Percentiles rank a stretch among this genome's conserved stretches.
phyloP scores from a whole-genome alignment of 1,140 invertebrate species.

The Rhizoglyphus robini region DNA sequence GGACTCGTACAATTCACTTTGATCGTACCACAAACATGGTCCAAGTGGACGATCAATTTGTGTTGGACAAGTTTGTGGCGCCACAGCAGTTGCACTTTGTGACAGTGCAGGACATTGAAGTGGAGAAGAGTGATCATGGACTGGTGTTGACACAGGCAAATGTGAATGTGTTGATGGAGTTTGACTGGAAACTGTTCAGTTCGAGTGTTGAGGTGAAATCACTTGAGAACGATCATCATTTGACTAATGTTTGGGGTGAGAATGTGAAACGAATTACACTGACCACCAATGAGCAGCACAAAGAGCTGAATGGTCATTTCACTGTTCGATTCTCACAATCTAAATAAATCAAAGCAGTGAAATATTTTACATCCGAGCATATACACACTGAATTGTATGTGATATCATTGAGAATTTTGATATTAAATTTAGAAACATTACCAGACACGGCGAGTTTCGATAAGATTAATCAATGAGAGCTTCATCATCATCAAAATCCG shows the following conservation, averaged over 20 bases:
- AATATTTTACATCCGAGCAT: no score
- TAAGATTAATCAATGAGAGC: no score
- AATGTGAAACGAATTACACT: background rate
- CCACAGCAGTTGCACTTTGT: constrained; percentile 2
- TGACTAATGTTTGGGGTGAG: no score
- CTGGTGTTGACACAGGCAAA: background rate
- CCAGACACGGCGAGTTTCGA: no score
- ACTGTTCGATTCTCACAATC: no score
- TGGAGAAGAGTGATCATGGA: background rate
- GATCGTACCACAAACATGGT: background rate
- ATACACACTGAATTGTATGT: no score
- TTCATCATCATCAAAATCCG: no score
- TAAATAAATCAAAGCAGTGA: no score
- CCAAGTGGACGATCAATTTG: background rate
- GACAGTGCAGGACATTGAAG: background rate
- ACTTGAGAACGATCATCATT: no score
- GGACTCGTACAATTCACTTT: background rate
- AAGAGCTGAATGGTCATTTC: no score
- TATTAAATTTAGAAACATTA: no score
- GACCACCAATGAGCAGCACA: background rate
- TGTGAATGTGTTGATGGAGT: background rate
- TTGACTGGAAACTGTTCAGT: constrained; percentile 2
- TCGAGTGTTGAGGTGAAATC: background rate
- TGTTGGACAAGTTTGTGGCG: background rate
- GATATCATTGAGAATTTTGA: no score